These are phyloP conservation scores for Nowickia ferox DNA, from an alignment of 2,888 invertebrate species.

Conservation along the genomic window DNA sequence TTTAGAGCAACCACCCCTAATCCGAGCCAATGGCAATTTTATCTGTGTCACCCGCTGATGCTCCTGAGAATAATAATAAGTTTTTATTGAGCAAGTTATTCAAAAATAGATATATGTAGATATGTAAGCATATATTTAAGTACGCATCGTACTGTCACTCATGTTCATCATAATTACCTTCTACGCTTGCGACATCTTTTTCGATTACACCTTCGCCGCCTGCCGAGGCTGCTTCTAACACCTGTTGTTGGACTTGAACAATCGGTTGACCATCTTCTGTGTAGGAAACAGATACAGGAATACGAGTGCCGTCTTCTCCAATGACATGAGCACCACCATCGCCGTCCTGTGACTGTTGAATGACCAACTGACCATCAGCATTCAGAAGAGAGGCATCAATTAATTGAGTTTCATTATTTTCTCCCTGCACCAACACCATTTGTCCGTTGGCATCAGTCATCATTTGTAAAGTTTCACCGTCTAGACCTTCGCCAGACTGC, in stretches of 20 bases:
- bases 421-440: slow-evolving; percentile 83
- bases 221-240: slow-evolving; percentile 73
- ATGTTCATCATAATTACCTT: slow-evolving; percentile 73
- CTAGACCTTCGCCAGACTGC: slow-evolving; percentile 82
- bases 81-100: slow-evolving; percentile 78
- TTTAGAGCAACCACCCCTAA: slow-evolving; percentile 68
- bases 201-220: slow-evolving; percentile 77
- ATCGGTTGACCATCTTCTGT: slow-evolving; percentile 82
- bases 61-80: slow-evolving; percentile 47
- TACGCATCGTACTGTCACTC: slow-evolving; percentile 68
- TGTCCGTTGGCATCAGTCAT: slow-evolving; percentile 83
- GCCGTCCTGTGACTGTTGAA: slow-evolving; percentile 82
- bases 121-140: not conserved
- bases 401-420: slow-evolving; percentile 83
- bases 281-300: slow-evolving; percentile 83
- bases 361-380: slow-evolving; percentile 83
- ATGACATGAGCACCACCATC: slow-evolving; percentile 82
- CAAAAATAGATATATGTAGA: slow-evolving; percentile 77
- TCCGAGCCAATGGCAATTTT: slow-evolving; percentile 63
- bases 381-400: slow-evolving; percentile 83
- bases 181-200: slow-evolving; percentile 72
- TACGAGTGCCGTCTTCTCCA: slow-evolving; percentile 83
- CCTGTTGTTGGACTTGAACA: slow-evolving; percentile 82
- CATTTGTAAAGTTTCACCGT: slow-evolving; percentile 83
- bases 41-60: slow-evolving; percentile 53